phyloP scores from a whole-genome alignment of 64 coral and sea anemone genomes.

The Stylophora pistillata region DNA sequence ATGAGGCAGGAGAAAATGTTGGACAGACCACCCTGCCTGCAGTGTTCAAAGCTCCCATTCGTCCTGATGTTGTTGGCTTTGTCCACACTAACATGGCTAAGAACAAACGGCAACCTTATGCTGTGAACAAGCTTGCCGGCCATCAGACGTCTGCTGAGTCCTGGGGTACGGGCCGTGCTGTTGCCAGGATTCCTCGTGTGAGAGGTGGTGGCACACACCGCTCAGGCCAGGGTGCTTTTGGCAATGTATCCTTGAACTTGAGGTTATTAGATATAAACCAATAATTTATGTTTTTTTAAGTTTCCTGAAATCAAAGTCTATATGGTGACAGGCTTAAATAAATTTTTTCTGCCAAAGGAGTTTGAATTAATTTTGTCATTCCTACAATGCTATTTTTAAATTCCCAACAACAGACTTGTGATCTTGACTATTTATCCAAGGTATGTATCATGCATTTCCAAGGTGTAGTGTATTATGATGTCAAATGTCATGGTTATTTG shows the following conservation, averaged over 20 bases:
- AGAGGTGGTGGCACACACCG: conserved; percentile 97
- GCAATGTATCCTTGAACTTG: conserved; percentile 89
- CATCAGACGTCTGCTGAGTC: conserved; percentile 99
- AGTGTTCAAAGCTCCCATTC: conserved; percentile 78
- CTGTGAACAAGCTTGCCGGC: conserved; percentile 86
- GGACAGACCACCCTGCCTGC: conserved; percentile 74
- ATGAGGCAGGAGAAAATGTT: conserved; percentile 65
- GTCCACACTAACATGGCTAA: conserved; percentile 97
- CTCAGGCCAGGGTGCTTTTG: conserved; percentile 99
- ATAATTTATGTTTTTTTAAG: too few species aligned
- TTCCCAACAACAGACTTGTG: too few species aligned
- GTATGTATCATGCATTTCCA: too few species aligned
- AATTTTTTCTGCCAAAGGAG: too few species aligned
- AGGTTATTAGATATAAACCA: too few species aligned
- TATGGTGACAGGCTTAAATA: too few species aligned
- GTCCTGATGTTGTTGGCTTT: conserved; percentile 93
- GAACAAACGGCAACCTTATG: conserved; percentile 96
- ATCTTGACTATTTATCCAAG: too few species aligned
- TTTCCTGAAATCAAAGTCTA: too few species aligned
- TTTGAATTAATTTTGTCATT: too few species aligned
- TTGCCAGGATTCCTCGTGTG: conserved; percentile 98
- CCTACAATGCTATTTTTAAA: too few species aligned
- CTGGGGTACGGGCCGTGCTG: conserved; percentile 99
- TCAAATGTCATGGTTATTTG: too few species aligned
- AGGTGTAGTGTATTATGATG: too few species aligned